Conservation (phyloP, 1,140 invertebrate genomes). For the Cydia splendana region DNA sequence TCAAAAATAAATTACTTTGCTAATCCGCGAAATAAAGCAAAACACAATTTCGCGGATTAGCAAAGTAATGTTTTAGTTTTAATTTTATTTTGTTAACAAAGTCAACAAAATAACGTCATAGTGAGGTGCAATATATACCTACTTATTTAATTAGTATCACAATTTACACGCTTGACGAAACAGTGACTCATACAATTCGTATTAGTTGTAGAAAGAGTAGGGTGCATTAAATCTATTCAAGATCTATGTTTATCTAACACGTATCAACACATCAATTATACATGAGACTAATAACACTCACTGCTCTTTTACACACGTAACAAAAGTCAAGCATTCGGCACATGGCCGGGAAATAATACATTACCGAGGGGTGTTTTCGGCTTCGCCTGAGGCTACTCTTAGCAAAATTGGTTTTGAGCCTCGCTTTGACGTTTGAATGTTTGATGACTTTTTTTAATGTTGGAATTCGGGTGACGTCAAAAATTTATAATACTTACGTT, state of each 20-base stretch:
- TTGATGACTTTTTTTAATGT: conserved; percentile 38
- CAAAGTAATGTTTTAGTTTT: no score
- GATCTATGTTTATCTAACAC: conserved; percentile 6
- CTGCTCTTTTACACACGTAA: conserved; percentile 3
- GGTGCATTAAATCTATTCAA: conserved; percentile 3
- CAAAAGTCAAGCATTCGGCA: conserved; percentile 7
- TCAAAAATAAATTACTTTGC: no score
- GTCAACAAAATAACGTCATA: neutral
- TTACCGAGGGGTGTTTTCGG: neutral
- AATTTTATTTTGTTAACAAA: no score
- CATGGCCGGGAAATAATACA: neutral
- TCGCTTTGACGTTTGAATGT: conserved; percentile 13
- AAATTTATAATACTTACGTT: neutral
- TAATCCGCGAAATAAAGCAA: no score
- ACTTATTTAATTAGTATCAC: neutral
- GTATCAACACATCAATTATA: conserved; percentile 14
- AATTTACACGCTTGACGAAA: neutral
- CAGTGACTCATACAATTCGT: neutral
- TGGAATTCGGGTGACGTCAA: neutral
- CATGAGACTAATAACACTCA: neutral
- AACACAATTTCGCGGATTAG: no score
- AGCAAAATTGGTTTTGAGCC: conserved; percentile 43
- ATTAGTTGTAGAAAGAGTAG: neutral
- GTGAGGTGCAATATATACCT: neutral
- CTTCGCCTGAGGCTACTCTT: conserved; percentile 36